These are phyloP conservation scores for Ptiloglossa arizonensis DNA, from an alignment of 1,140 invertebrate species.

Conservation along the genomic window DNA sequence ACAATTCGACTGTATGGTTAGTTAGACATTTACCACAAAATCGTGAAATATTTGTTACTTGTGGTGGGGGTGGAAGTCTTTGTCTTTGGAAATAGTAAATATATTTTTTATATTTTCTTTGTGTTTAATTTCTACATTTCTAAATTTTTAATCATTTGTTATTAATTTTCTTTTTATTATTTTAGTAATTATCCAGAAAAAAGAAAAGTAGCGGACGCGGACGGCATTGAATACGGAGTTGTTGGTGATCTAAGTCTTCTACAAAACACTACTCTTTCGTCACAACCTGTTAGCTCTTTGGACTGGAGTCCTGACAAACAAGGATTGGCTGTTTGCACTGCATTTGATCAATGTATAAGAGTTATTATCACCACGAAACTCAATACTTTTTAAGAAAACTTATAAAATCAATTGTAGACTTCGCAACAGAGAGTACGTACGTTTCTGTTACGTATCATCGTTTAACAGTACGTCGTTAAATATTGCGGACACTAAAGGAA, in stretches of 20 bases:
- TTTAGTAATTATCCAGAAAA: conserved; percentile 91
- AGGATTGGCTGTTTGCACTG: conserved; percentile 92
- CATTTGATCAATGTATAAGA: conserved; percentile 96
- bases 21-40: conserved; percentile 96
- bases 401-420: background rate
- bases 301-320: conserved; percentile 96
- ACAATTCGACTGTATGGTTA: conserved; percentile 93
- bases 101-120: conserved; percentile 16
- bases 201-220: conserved; percentile 85
- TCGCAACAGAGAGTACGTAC: background rate
- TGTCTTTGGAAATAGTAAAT: conserved; percentile 97
- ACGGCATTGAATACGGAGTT: conserved; percentile 88
- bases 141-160: too few relatives aligned
- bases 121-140: background rate
- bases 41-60: conserved; percentile 95
- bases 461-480: background rate
- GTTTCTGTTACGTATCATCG: background rate
- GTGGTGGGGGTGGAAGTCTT: conserved; percentile 93
- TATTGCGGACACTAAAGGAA: background rate
- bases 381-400: conserved; percentile 82
- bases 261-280: conserved; percentile 90
- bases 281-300: conserved; percentile 94
- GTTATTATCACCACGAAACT: conserved; percentile 95
- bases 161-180: conserved; percentile 12
- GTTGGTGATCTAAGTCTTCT: conserved; percentile 88